A percentile compares a stretch with the other conserved stretches of the same genome.
phyloP scores from a whole-genome alignment of 2,113 vertebrate species.

The Numenius arquata region DNA sequence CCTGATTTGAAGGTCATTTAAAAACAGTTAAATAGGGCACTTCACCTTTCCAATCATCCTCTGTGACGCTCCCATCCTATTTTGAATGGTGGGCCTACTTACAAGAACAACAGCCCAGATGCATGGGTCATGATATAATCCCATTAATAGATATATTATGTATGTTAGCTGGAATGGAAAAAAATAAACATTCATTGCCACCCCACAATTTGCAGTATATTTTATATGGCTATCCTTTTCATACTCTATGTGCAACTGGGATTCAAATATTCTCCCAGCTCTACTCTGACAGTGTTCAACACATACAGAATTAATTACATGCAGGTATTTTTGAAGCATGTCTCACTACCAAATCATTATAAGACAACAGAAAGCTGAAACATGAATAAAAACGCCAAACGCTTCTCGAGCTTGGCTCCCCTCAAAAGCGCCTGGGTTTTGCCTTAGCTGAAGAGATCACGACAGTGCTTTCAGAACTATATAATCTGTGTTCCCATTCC shows the following conservation, averaged over 20 bases:
- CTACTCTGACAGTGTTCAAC: not conserved
- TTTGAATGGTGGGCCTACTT: not conserved
- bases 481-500: not conserved
- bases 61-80: not conserved
- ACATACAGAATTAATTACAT: not conserved
- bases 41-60: not conserved
- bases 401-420: not conserved
- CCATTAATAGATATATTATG: not conserved
- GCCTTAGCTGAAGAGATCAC: not conserved
- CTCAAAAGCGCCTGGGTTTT: not conserved
- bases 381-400: not conserved
- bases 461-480: not conserved
- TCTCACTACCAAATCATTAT: not conserved
- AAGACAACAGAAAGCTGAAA: not conserved
- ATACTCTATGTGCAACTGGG: not conserved
- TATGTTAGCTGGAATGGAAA: not conserved
- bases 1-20: conserved; percentile 37
- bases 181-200: not conserved
- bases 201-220: not conserved
- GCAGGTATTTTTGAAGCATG: not conserved
- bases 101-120: not conserved
- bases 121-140: not conserved
- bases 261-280: not conserved
- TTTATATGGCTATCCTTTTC: conserved; percentile 42
- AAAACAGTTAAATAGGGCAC: not conserved